A percentile compares a stretch with the other conserved stretches of the same genome.
Evolutionary conservation across 64 coral and sea anemone species (phyloP).

Genomic region (Porites australiensis): DNA sequence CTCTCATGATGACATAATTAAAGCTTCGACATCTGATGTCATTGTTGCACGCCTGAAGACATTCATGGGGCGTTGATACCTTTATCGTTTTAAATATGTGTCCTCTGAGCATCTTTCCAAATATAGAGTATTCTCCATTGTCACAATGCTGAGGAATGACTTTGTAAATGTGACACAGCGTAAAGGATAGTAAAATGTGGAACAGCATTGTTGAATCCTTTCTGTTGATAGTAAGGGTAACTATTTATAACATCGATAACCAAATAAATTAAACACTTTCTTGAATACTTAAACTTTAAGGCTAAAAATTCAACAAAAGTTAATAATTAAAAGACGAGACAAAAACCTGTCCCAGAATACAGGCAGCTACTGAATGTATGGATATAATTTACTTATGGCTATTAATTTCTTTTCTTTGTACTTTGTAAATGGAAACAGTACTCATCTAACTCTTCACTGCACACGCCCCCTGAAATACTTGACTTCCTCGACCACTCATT

Average conservation of each 20-base stretch:
- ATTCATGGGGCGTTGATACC: background rate
- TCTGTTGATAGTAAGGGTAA: background rate
- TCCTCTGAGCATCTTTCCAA: background rate
- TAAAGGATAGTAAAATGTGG: background rate
- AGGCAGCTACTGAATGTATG: too few relatives aligned
- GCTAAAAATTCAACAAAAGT: too few relatives aligned
- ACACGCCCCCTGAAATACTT: too few relatives aligned
- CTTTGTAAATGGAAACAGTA: too few relatives aligned
- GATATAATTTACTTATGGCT: too few relatives aligned
- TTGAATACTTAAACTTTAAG: too few relatives aligned
- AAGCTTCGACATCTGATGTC: slow-evolving; percentile 7
- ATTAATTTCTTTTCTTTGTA: too few relatives aligned
- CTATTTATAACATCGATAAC: background rate
- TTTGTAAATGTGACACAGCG: background rate
- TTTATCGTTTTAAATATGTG: background rate
- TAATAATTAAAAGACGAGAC: too few relatives aligned
- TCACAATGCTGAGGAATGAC: background rate
- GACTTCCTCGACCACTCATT: too few relatives aligned
- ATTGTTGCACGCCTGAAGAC: background rate
- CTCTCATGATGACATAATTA: background rate
- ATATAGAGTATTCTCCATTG: background rate
- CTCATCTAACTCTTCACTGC: too few relatives aligned
- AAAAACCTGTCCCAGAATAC: too few relatives aligned
- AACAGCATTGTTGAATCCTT: background rate
- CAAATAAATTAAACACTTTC: too few relatives aligned